A percentile compares a stretch with the other conserved stretches of the same genome.
Conservation (phyloP, 2,113 vertebrate species). For the Chaetops frenatus region DNA sequence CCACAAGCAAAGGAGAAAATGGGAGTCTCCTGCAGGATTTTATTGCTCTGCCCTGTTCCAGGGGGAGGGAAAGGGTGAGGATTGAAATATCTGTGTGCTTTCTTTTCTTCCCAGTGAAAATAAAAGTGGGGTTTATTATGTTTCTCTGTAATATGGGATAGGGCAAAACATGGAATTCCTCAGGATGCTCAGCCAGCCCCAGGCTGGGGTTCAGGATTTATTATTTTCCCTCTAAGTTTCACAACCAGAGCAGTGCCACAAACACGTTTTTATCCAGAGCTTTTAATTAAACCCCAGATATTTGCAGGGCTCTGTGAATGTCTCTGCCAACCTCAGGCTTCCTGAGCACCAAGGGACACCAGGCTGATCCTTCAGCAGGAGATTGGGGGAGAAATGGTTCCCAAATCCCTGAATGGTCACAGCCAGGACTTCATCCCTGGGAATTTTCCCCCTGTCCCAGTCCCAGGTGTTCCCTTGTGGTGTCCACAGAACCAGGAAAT, state of each 20-base stretch:
- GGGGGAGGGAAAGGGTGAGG: background rate
- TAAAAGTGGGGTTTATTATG: background rate
- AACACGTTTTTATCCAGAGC: background rate
- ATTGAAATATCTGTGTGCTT: background rate
- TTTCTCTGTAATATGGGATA: background rate
- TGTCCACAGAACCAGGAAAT: background rate
- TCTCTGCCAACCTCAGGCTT: background rate
- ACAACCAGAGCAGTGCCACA: background rate
- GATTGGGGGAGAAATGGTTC: background rate
- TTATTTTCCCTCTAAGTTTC: background rate
- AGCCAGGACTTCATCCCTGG: accelerated
- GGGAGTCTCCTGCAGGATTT: background rate
- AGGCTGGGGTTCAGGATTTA: background rate
- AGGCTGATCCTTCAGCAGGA: background rate
- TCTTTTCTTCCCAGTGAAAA: background rate
- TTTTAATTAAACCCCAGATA: background rate
- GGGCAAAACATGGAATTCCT: background rate
- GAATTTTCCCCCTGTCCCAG: background rate
- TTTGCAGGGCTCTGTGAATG: background rate
- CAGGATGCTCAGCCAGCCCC: accelerated
- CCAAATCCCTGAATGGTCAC: background rate
- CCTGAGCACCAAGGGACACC: background rate
- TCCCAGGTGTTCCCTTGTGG: accelerated
- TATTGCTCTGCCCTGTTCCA: background rate
- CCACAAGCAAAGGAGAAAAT: accelerated